Base-by-base conservation (phyloP, 2,797 vertebrate genomes). In the Mus minutoides region DNA sequence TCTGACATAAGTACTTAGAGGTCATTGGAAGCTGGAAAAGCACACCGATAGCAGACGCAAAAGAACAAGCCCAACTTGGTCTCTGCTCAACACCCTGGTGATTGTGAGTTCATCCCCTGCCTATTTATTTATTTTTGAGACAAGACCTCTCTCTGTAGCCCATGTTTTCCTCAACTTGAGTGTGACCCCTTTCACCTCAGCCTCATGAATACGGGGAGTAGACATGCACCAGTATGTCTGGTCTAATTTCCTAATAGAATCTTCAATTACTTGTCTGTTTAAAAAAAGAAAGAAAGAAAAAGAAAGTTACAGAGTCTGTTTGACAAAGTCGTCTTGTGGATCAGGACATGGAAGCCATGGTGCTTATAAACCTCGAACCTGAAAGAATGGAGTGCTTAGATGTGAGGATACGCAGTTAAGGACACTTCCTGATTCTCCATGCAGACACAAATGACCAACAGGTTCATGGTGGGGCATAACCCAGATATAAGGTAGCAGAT, bases 251-350 rank as follows among this genome's bases (percentile, higher is more conserved):
- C 26, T 80, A 87, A 89, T 37, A 64, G 43, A 88, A 76, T 29
- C 31, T 95, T 62, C 24, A 37, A 43, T 40, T 88, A 17, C 82
- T 84, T 60, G 85, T 92, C 46, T 93, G 90, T 78, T 75, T 1
- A 11, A 71, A 71, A 94, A 95, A 71, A 94, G 94, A 91, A 29
- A 64, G 46, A 29, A 60, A 77, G n/a, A n/a, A n/a, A n/a, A n/a
- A n/a, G n/a, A n/a, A n/a, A n/a, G 49, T 58, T 95, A 93, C 75
- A 64, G 90, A n/a, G 16, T 1, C 24, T 78, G 82, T 85, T 96
- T 87, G 17, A 54, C 19, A 75, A 14, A 89, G 21, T 56, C 40
- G 29, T 77, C 56, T 62, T 67, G 29, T 60, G 56, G 31, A 12
- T 90, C 22, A 29, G 60, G 52, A 85, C 60, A 46, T 52, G 31